Percentiles rank a stretch among this genome's conserved stretches.
Conservation (phyloP, 2,113 vertebrate species). For the Pongo abelii region DNA sequence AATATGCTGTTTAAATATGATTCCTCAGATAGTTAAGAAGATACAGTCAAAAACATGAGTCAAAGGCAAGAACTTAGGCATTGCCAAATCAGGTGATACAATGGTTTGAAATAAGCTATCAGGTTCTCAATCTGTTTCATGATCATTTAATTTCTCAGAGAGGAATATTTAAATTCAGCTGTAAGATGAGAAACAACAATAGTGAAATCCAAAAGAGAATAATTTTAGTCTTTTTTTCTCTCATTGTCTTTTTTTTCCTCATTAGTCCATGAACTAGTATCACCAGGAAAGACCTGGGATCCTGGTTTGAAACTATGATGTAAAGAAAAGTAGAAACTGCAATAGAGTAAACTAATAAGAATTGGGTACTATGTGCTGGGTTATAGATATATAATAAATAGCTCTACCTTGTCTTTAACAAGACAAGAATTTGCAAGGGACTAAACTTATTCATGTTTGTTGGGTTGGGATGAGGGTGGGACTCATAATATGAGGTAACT, state of each 20-base stretch:
- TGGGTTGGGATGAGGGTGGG: not conserved
- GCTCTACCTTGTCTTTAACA: not conserved
- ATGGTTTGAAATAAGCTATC: not conserved
- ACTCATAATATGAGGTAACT: not conserved
- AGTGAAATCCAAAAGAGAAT: not conserved
- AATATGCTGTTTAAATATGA: not conserved
- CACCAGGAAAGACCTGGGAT: not conserved
- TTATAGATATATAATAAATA: not conserved
- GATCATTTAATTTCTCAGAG: not conserved
- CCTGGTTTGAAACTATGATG: not conserved
- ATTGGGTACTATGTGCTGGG: not conserved
- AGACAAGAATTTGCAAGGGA: not conserved
- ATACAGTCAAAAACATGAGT: not conserved
- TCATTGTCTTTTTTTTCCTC: not conserved
- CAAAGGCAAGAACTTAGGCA: not conserved
- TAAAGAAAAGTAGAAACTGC: not conserved
- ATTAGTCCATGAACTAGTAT: not conserved
- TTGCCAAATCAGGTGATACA: not conserved
- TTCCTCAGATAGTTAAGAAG: not conserved
- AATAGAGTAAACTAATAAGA: not conserved
- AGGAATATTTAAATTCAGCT: not conserved
- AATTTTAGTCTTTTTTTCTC: not conserved
- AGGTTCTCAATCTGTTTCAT: not conserved
- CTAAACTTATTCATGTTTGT: not conserved
- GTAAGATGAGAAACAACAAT: not conserved